These are phyloP conservation scores for Pissodes strobi DNA, from an alignment of 1,140 invertebrate species.

Conservation along the genomic window DNA sequence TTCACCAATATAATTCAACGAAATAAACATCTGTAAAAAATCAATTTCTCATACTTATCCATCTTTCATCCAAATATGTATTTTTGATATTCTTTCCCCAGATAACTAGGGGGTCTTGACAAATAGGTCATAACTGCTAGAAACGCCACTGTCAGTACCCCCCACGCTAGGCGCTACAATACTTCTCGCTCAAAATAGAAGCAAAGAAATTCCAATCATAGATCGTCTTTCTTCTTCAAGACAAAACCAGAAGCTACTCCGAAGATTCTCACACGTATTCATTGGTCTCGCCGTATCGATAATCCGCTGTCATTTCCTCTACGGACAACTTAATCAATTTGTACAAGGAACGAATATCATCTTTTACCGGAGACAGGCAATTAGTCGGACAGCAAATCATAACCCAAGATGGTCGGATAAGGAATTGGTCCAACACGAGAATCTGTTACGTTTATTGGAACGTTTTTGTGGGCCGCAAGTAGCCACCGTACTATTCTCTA, in stretches of 20 bases:
- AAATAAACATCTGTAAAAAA: too few species aligned
- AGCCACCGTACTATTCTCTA: conserved; percentile 24
- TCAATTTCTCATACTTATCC: too few species aligned
- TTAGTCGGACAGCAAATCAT: conserved; percentile 32
- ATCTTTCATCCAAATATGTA: too few species aligned
- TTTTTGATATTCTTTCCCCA: too few species aligned
- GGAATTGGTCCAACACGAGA: conserved; percentile 23
- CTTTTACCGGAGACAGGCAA: conserved; percentile 36
- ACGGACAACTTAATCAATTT: conserved; percentile 33
- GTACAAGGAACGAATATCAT: conserved; percentile 34
- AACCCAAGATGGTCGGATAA: conserved; percentile 20
- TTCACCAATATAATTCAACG: too few species aligned
- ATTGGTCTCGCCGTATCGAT: conserved; percentile 7
- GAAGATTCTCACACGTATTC: conserved; percentile 21
- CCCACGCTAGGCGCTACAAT: too few species aligned
- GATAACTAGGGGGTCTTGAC: too few species aligned
- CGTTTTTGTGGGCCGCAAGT: conserved; percentile 20
- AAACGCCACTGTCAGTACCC: too few species aligned
- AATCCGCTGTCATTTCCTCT: conserved; percentile 23
- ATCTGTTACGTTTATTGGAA: conserved; percentile 33
- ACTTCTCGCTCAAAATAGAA: too few species aligned
- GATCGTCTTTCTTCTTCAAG: too few species aligned
- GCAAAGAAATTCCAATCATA: too few species aligned
- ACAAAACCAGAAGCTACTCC: conserved; percentile 24
- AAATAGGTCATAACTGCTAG: too few species aligned